Percentiles rank a stretch among this genome's conserved stretches.
phyloP scores from a whole-genome alignment of 2,797 vertebrate genomes.

The Melanotaenia trifasciata region DNA sequence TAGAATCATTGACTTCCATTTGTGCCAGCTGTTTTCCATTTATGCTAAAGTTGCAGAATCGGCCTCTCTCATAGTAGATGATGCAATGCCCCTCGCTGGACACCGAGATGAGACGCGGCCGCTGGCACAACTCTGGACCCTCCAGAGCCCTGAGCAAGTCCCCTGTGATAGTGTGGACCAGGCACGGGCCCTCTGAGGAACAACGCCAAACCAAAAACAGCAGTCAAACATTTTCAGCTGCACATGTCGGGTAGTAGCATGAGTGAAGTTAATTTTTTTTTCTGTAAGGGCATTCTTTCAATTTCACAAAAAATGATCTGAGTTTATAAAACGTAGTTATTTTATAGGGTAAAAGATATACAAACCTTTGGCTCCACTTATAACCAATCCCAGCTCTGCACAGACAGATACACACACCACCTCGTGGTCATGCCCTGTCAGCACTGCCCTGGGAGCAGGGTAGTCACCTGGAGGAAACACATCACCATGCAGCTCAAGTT shows the following conservation, averaged over 20 bases:
- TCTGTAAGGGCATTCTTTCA: background rate
- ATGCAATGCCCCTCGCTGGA: slow-evolving; percentile 97
- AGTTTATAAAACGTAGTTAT: background rate
- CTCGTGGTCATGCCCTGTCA: slow-evolving; percentile 94
- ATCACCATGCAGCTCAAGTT: background rate
- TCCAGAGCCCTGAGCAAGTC: slow-evolving; percentile 93
- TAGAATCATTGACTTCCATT: slow-evolving; percentile 98
- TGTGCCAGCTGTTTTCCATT: slow-evolving; percentile 98
- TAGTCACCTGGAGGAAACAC: slow-evolving; percentile 87
- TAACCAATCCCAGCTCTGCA: slow-evolving; percentile 94
- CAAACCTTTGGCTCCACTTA: slow-evolving; percentile 97
- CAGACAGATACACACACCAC: slow-evolving; percentile 97
- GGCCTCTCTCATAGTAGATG: slow-evolving; percentile 97
- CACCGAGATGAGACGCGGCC: slow-evolving; percentile 92
- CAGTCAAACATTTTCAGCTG: background rate
- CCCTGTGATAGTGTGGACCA: slow-evolving; percentile 95
- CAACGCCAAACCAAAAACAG: background rate
- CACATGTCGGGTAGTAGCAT: background rate
- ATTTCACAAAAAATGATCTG: background rate
- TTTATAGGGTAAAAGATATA: background rate
- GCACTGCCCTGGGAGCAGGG: slow-evolving; percentile 92
- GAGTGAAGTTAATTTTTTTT: background rate
- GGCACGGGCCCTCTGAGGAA: slow-evolving; percentile 91
- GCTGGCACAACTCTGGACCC: slow-evolving; percentile 91
- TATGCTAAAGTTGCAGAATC: slow-evolving; percentile 99